A percentile compares a stretch with the other conserved stretches of the same genome.
Evolutionary conservation across 2,888 invertebrate genomes (phyloP).

Genomic region (Tenthredo distinguenda): DNA sequence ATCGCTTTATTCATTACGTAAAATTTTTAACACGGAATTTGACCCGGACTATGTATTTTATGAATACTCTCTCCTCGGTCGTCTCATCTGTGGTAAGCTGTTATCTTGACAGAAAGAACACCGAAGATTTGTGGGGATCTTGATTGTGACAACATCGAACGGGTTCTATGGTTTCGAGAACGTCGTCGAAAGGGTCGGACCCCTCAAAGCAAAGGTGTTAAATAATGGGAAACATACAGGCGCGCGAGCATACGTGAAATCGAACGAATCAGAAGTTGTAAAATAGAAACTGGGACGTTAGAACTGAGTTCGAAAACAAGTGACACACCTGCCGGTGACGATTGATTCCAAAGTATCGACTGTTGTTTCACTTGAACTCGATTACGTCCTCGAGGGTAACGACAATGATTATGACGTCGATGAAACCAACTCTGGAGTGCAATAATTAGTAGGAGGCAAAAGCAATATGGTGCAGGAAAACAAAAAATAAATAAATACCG

Average conservation of each 20-base stretch:
- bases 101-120: background rate
- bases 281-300: background rate
- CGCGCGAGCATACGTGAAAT: background rate
- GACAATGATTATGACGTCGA: background rate
- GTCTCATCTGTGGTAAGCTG: background rate
- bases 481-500: background rate
- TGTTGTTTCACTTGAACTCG: background rate
- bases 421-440: background rate
- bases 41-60: background rate
- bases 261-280: background rate
- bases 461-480: background rate
- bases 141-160: background rate
- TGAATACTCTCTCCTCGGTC: background rate
- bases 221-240: background rate
- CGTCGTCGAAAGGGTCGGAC: background rate
- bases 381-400: background rate
- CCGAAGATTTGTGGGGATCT: background rate
- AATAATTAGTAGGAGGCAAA: background rate
- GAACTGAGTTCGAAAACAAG: background rate
- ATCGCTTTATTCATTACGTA: background rate
- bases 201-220: background rate
- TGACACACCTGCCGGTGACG: constrained; percentile 1
- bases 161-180: background rate
- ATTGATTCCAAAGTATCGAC: background rate
- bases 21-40: constrained; percentile 5